phyloP scores from a whole-genome alignment of 1,140 invertebrate genomes.

The Prorops nasuta region DNA sequence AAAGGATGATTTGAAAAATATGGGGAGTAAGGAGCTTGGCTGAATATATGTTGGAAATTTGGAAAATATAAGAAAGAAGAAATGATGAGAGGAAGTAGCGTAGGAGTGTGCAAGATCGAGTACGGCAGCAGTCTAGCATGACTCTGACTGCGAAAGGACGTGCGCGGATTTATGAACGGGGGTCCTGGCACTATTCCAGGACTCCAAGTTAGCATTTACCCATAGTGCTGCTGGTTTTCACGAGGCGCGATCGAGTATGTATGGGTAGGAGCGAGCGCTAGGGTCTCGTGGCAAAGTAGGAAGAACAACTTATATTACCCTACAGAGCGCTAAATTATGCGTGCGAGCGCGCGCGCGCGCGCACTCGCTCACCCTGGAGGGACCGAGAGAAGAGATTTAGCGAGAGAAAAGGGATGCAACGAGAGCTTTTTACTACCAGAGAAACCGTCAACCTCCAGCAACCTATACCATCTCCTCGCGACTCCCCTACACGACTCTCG shows the following conservation, averaged over 20 bases:
- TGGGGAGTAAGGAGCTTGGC: no score
- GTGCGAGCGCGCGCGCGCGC: no score
- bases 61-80: no score
- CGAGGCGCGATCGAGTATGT: conserved; percentile 35
- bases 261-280: conserved; percentile 10
- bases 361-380: no score
- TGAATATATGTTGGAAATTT: no score
- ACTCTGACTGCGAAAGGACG: not conserved
- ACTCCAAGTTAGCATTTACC: conserved; percentile 46
- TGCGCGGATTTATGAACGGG: conserved; percentile 42
- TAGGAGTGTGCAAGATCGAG: no score
- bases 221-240: conserved; percentile 27
- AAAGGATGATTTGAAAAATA: no score
- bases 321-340: conserved; percentile 50
- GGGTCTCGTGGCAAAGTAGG: not conserved
- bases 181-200: conserved; percentile 46
- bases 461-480: no score
- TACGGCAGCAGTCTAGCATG: no score
- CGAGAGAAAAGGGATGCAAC: not conserved
- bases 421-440: conserved; percentile 43
- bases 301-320: conserved; percentile 36
- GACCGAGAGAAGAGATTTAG: no score
- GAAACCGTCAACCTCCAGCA: conserved; percentile 41
- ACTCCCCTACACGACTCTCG: conserved; percentile 11
- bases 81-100: no score